Evolutionary conservation across 2,888 invertebrate genomes (phyloP).

Genomic region (Molorchus minor): DNA sequence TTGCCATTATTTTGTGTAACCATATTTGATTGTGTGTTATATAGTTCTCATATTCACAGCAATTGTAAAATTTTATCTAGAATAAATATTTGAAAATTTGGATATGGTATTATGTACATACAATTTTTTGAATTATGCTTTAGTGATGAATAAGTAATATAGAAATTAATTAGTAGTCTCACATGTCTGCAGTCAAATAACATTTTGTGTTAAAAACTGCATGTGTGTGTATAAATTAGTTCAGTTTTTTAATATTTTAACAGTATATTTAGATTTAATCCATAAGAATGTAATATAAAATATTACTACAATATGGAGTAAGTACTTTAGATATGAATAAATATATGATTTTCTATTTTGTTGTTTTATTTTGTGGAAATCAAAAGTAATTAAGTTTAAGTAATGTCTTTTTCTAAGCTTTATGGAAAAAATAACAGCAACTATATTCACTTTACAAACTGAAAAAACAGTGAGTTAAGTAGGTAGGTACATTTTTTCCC

Average conservation of each 20-base stretch:
- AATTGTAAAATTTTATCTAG: slow-evolving; percentile 17
- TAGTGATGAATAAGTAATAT: not conserved
- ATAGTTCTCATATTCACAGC: slow-evolving; percentile 10
- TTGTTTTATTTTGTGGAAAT: slow-evolving; percentile 4
- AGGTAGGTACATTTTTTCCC: too few species aligned
- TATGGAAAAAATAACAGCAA: not conserved
- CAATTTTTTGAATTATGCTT: slow-evolving; percentile 11
- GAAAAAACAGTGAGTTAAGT: too few species aligned
- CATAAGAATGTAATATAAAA: slow-evolving; percentile 27
- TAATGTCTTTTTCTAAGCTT: too few species aligned
- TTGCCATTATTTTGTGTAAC: not conserved
- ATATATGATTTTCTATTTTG: slow-evolving; percentile 21
- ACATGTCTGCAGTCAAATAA: not conserved
- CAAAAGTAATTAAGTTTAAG: not conserved
- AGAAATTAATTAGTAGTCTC: not conserved
- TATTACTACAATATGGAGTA: slow-evolving; percentile 24
- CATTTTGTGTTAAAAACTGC: not conserved
- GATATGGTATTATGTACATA: slow-evolving; percentile 24
- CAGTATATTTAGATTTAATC: slow-evolving; percentile 7
- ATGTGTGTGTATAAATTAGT: not conserved
- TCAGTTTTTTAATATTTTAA: slow-evolving; percentile 9
- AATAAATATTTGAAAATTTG: slow-evolving; percentile 15
- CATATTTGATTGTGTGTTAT: slow-evolving; percentile 12
- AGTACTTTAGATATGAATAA: slow-evolving; percentile 20
- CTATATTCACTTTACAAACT: slow-evolving; percentile 3